These are phyloP conservation scores for Thryonomys swinderianus DNA, from an alignment of 2,113 vertebrate species.

Conservation along the genomic window DNA sequence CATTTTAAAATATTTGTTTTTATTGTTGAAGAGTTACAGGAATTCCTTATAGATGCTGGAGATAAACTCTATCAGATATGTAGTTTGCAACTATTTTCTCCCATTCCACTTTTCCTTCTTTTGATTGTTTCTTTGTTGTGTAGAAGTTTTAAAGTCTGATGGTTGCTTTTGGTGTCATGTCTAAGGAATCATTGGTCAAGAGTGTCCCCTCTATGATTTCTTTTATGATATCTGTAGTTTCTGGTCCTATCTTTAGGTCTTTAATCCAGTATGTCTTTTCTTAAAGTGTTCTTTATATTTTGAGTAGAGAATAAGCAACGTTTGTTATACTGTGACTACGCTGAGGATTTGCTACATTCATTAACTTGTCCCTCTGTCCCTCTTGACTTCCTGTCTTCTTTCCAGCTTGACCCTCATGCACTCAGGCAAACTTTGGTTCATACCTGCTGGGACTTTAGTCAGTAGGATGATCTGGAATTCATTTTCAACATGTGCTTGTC, in stretches of 20 bases:
- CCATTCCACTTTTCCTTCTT: background rate
- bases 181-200: background rate
- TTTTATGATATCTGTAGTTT: conserved; percentile 25
- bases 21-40: background rate
- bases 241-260: background rate
- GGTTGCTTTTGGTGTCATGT: background rate
- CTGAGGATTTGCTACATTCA: background rate
- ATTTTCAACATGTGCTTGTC: conserved; percentile 60
- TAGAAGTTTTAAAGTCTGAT: conserved; percentile 7
- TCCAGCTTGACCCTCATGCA: background rate
- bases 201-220: background rate
- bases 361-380: background rate
- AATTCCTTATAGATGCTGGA: background rate
- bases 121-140: background rate
- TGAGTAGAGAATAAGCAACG: background rate
- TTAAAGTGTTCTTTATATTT: background rate
- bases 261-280: background rate
- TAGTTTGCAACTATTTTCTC: background rate
- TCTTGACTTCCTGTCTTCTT: background rate
- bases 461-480: background rate
- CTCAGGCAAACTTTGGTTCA: background rate
- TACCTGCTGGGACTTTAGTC: background rate
- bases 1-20: background rate
- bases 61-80: background rate
- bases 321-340: background rate